Evolutionary conservation across 2,888 invertebrate species (phyloP), one percentile per base, ranked within the genome.

Genomic region (Labia minor): DNA sequence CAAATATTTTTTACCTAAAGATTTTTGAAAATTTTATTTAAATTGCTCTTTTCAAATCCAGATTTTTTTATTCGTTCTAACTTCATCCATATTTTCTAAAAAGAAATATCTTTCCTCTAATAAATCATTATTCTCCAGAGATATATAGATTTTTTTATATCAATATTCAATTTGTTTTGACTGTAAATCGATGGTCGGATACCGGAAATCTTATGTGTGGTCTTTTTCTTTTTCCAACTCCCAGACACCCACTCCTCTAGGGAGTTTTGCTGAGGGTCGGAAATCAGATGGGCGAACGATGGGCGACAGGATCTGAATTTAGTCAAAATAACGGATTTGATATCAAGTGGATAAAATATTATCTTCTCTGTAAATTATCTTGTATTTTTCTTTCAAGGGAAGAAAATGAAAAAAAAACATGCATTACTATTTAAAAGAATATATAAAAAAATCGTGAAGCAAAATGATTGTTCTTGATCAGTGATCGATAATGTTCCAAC

Each of bases 81-180:
- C 26, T 26, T 26, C 26, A 8, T 26, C 8, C 26, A 26, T 26
- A 26, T 26, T 26, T 26, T 26, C 26, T 26, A 26, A 26, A n/a
- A 26, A 26, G 26, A 26, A 26, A 26, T 26, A 26, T 26, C 26
- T 26, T 49, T 14, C 14, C 49, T 11, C n/a, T 49, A 49, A 49
- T 49, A 49, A 49, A 49, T 49, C 49, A 49, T 49, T 8, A 49
- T 8, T 49, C 49, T 49, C 49, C 2, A n/a, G 49, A 49, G 49
- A 49, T 49, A n/a, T 49, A n/a, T 49, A n/a, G 14, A n/a, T 49
- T 49, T 16, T 49, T 49, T 49, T 49, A 49, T 49, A 49, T 49
- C 49, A 49, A 49, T 49, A 49, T 49, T 49, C 49, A 49, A 49
- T 49, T 49, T 49, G 49, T 49, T 49, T 49, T 49, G 49, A 16